Base-by-base conservation (phyloP, 2,888 invertebrate genomes). In the Pycnomerus fuliginosus region DNA sequence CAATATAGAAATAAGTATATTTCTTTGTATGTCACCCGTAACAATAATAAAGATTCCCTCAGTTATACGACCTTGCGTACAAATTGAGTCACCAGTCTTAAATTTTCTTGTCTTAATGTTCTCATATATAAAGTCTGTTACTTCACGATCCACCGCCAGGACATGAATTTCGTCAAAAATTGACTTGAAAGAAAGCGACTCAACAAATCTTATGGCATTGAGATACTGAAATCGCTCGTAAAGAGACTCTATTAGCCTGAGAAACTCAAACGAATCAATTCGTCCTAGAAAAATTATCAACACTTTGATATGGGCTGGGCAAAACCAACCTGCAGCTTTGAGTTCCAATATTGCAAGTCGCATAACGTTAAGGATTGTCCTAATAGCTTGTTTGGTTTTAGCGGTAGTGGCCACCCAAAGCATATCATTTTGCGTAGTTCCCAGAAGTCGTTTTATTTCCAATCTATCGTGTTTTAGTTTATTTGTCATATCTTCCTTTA, bases 341-440 rank as follows among this genome's bases (percentile, higher is more conserved):
- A 83, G 64, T 31, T 72, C 70, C 48, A 75, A 73, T 56, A 80
- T 71, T 8, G 78, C 74, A 25, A 79, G 79, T 11, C 76, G 50
- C 55, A 81, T 69, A 68, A 77, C 77, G 51, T 81, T 81, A 1
- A 83, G 70, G 0, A 81, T 80, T 7, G 78, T 76, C 0, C 81
- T 74, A 27, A 79, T 78, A 0, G 82, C 82, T 53, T 82, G 82
- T 2, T 78, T 69, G 0, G 83, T 82, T 64, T 83, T 83, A 30
- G 82, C 80, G 0, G 82, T 80, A 33, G 82, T 77, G 1, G 82
- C 82, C 0, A 83, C 80, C 75, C 78, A 78, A 0, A 79, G 80
- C 8, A 14, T 20, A 3, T 38, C 38, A 16, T 38, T 38, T 12
- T 38, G 38, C 3, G 30, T 23, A 5, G 30, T 8, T 2, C 38